A percentile compares a stretch with the other conserved stretches of the same genome.
These are phyloP conservation scores for Rhingia rostrata DNA, from an alignment of 2,888 invertebrate genomes.

Conservation along the genomic window DNA sequence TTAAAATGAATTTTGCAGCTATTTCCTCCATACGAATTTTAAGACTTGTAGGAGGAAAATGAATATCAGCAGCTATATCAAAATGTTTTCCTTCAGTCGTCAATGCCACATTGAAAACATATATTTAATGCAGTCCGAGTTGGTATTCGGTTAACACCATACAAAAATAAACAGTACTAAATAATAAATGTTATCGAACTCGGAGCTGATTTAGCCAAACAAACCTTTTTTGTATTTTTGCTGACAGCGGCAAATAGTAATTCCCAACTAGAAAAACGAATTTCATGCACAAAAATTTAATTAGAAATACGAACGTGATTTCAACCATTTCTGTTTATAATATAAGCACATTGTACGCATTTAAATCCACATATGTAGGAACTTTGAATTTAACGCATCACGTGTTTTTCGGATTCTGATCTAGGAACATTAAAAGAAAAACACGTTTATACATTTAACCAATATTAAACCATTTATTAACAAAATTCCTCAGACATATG, in stretches of 20 bases:
- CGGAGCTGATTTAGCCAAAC: neutral
- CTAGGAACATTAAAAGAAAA: neutral
- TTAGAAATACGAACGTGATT: neutral
- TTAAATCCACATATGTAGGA: too few species aligned
- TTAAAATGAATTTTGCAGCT: too few species aligned
- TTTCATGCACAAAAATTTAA: neutral
- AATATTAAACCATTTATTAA: slow-evolving; percentile 41
- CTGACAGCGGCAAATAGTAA: slow-evolving; percentile 1
- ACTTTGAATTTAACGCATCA: too few species aligned
- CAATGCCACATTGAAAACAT: too few species aligned
- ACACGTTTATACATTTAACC: neutral
- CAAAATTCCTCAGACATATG: slow-evolving; percentile 18
- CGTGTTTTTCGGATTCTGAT: too few species aligned
- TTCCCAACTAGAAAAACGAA: neutral
- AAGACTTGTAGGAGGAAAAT: too few species aligned
- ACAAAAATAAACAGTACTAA: neutral
- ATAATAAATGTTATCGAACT: neutral
- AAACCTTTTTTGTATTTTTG: neutral
- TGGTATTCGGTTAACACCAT: neutral
- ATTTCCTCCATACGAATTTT: too few species aligned
- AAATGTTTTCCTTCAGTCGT: too few species aligned
- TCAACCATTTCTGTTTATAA: neutral
- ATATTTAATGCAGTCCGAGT: too few species aligned
- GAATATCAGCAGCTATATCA: too few species aligned
- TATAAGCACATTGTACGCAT: too few species aligned